These are phyloP conservation scores for Triplophysa dalaica DNA, from an alignment of 2,113 vertebrate genomes.

Conservation along the genomic window DNA sequence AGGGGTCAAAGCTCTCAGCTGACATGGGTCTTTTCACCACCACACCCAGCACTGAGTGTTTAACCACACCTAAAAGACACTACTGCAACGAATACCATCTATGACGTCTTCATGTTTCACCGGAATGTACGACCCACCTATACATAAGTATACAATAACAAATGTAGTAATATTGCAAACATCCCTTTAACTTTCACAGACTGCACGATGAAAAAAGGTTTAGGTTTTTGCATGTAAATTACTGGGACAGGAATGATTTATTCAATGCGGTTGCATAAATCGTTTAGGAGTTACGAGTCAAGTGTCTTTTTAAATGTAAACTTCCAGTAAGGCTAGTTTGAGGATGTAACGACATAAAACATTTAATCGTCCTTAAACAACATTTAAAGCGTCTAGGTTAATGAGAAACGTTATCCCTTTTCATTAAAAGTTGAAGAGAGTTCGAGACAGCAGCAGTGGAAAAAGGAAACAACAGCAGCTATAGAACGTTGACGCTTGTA, in stretches of 20 bases:
- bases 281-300: not conserved
- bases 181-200: not conserved
- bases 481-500: conserved; percentile 78
- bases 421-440: not conserved
- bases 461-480: conserved; percentile 58
- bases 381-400: not conserved
- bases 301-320: not conserved
- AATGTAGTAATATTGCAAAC: not conserved
- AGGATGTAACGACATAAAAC: not conserved
- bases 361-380: not conserved
- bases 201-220: not conserved
- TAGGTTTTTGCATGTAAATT: not conserved
- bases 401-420: not conserved
- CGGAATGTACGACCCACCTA: not conserved
- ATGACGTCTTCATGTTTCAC: not conserved
- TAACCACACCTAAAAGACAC: conserved; percentile 13
- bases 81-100: conserved; percentile 1
- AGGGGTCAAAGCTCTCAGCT: conserved; percentile 18
- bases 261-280: not conserved
- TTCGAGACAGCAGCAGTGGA: not conserved
- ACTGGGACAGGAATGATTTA: not conserved
- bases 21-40: conserved; percentile 55
- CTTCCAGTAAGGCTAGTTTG: not conserved
- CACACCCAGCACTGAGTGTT: conserved; percentile 62
- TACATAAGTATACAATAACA: not conserved